phyloP scores from a whole-genome alignment of 2,797 vertebrate genomes.

The Notolepis coatsorum region DNA sequence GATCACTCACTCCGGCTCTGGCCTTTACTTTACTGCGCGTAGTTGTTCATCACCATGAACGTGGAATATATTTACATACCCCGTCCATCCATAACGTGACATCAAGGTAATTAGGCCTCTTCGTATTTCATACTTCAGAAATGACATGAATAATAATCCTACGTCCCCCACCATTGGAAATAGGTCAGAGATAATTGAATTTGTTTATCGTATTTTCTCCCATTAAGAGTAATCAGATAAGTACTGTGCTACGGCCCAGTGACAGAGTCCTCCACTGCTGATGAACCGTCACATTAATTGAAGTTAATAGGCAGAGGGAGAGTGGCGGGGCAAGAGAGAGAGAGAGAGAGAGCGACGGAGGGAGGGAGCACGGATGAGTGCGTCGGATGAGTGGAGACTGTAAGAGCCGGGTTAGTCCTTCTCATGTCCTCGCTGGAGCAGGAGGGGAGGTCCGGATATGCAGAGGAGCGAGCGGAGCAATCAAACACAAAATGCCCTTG shows the following conservation, averaged over 20 bases:
- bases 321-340: conserved; percentile 44
- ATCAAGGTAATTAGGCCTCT: conserved; percentile 75
- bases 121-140: conserved; percentile 72
- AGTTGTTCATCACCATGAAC: conserved; percentile 73
- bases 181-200: conserved; percentile 83
- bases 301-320: conserved; percentile 77
- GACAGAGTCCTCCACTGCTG: conserved; percentile 75
- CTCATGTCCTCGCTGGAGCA: conserved; percentile 32
- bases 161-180: conserved; percentile 68
- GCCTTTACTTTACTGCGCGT: conserved; percentile 57
- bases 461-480: conserved; percentile 43
- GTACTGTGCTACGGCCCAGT: conserved; percentile 66
- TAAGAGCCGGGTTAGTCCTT: conserved; percentile 39
- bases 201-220: conserved; percentile 81
- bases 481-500: conserved; percentile 26
- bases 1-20: conserved; percentile 68
- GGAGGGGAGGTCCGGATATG: conserved; percentile 12
- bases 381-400: conserved; percentile 43
- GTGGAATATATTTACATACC: conserved; percentile 67
- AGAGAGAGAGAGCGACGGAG: conserved; percentile 30
- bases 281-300: conserved; percentile 82
- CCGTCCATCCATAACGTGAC: conserved; percentile 67
- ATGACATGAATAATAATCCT: conserved; percentile 75
- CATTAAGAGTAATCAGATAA: conserved; percentile 79
- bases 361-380: conserved; percentile 65